Conservation (phyloP, 2,888 invertebrate species). For the Cantharis rustica region DNA sequence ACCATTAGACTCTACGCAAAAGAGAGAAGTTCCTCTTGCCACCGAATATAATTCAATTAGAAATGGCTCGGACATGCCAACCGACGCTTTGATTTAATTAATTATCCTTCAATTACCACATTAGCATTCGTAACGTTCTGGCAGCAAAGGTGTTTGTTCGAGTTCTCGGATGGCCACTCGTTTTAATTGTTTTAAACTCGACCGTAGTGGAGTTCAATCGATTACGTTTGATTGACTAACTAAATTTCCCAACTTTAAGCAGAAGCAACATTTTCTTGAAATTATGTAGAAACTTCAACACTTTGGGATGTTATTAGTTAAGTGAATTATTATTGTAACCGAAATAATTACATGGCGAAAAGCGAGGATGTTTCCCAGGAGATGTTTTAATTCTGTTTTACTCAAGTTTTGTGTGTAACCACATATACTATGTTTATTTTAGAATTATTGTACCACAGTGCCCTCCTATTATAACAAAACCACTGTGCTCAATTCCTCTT, state of each 20-base stretch:
- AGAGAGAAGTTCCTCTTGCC: constrained; percentile 38
- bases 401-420: constrained; percentile 32
- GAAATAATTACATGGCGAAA: constrained; percentile 32
- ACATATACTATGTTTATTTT: constrained; percentile 31
- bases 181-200: constrained; percentile 24
- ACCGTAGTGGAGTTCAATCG: not conserved
- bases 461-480: constrained; percentile 13
- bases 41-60: constrained; percentile 45
- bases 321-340: constrained; percentile 34
- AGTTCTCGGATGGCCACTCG: constrained; percentile 19
- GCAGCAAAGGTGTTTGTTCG: constrained; percentile 34
- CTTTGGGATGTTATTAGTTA: constrained; percentile 33
- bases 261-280: constrained; percentile 10
- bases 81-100: constrained; percentile 48
- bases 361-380: constrained; percentile 30
- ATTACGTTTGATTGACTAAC: not conserved
- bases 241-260: not conserved
- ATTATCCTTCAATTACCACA: constrained; percentile 51
- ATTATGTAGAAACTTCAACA: constrained; percentile 31
- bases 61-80: constrained; percentile 42
- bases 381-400: constrained; percentile 34
- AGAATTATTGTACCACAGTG: constrained; percentile 27
- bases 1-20: constrained; percentile 40
- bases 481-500: not conserved
- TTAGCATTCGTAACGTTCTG: constrained; percentile 43